Base-by-base conservation (phyloP, 2,113 vertebrate genomes). In the Condylura cristata region DNA sequence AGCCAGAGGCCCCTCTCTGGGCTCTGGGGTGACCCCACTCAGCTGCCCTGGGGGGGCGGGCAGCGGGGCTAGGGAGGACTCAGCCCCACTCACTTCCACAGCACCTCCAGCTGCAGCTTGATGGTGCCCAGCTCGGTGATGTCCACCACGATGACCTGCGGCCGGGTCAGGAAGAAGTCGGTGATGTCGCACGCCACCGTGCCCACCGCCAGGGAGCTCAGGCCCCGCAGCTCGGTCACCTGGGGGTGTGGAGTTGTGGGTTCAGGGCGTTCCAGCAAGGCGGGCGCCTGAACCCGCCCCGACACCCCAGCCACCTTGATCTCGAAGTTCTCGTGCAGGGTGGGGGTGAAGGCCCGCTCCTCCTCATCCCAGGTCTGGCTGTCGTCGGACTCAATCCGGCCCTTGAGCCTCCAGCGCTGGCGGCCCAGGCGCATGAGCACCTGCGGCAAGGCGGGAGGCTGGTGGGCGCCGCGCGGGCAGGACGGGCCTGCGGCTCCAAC, bases 91-190 rank as follows among this genome's bases (percentile, higher is more conserved):
- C 98, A 99, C 99, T 98, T 99, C 99, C 99, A 99, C 90, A 98
- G 97, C 56, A 99, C 99, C 92, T 99, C 99, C 97, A 99, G 98
- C 96, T 99, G 98, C 37, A 99, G 98, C 91, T 99, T 99, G 98
- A 99, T 99, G 95, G 99, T 99, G 63, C 99, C 99, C 97, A 99
- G 98, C 91, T 99, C 99, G 0, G 99, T 99, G 95, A 99, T 98
- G 96, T 99, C 99, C 97, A 99, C 99, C 85, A 99, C 72, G 94
- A 99, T 99, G 85, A 98, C 98, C 97, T 99, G 99, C 0, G 99
- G 99, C 92, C 98, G 98, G 5, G 98, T 98, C n/a, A 97, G 98
- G 74, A 99, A 99, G 98, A 99, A 99, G 97, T 98, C 99, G 0
- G 98, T 97, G 65, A 99, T 98, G 93, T 99, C 98, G 2, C 99